phyloP scores from a whole-genome alignment of 2,113 vertebrate genomes.

The Tupaia tana region DNA sequence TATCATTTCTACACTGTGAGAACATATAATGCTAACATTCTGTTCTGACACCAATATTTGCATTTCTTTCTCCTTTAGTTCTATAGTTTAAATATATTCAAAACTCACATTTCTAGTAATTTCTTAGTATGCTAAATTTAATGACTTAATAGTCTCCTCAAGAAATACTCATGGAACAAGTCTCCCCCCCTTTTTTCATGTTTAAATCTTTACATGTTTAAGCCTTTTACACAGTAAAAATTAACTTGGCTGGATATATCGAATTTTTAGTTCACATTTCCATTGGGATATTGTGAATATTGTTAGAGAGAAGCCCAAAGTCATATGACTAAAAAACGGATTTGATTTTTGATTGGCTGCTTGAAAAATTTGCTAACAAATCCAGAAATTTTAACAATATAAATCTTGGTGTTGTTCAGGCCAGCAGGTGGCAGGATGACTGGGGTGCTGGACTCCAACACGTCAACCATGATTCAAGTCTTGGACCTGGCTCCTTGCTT shows the following conservation, averaged over 20 bases:
- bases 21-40: background rate
- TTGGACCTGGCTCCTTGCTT: too few relatives aligned
- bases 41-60: constrained; percentile 1
- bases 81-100: constrained; percentile 40
- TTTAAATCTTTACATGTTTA: background rate
- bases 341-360: background rate
- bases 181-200: background rate
- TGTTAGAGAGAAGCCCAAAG: background rate
- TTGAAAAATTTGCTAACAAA: background rate
- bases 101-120: constrained; percentile 42
- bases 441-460: too few relatives aligned
- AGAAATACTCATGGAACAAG: constrained; percentile 23
- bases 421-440: too few relatives aligned
- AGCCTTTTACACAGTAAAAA: background rate
- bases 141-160: background rate
- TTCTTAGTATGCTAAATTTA: constrained; percentile 26
- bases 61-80: constrained; percentile 18
- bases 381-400: background rate
- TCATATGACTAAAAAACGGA: background rate
- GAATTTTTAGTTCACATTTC: constrained; percentile 16
- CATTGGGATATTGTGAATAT: background rate
- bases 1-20: background rate
- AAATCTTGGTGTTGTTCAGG: background rate
- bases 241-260: background rate
- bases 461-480: too few relatives aligned